Percentiles rank a stretch among this genome's conserved stretches.
These are phyloP conservation scores for Panonychus citri DNA, from an alignment of 1,140 invertebrate genomes.

Conservation along the genomic window DNA sequence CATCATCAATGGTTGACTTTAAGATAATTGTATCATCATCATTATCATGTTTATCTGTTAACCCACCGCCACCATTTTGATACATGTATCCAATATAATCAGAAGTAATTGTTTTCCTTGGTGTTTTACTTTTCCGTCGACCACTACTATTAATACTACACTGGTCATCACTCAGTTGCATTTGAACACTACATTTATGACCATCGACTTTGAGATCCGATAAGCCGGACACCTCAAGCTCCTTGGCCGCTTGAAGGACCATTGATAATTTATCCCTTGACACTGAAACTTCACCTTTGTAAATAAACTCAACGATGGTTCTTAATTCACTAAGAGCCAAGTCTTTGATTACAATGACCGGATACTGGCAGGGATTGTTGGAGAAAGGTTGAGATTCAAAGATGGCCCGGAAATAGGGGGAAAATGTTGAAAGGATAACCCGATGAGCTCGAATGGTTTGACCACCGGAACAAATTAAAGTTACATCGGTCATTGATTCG, in stretches of 20 bases:
- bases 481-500: slow-evolving; percentile 3
- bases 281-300: slow-evolving; percentile 32
- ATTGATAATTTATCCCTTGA: slow-evolving; percentile 2
- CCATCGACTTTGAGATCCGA: not conserved
- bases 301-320: slow-evolving; percentile 34
- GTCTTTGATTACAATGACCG: slow-evolving; percentile 31
- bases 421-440: slow-evolving; percentile 7
- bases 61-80: not conserved
- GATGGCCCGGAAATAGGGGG: slow-evolving; percentile 8
- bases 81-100: not conserved
- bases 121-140: not conserved
- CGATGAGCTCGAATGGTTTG: slow-evolving; percentile 9
- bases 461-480: not conserved
- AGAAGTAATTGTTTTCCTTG: too few species aligned
- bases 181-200: slow-evolving; percentile 19
- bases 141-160: not conserved
- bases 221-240: slow-evolving; percentile 1
- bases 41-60: not conserved
- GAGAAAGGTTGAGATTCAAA: slow-evolving; percentile 6
- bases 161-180: slow-evolving; percentile 25
- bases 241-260: slow-evolving; percentile 3
- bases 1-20: not conserved
- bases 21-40: not conserved
- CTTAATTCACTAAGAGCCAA: slow-evolving; percentile 31
- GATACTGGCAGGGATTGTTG: slow-evolving; percentile 16